Base-by-base conservation (phyloP, 2,888 invertebrate species). In the Drosophila phalerata region DNA sequence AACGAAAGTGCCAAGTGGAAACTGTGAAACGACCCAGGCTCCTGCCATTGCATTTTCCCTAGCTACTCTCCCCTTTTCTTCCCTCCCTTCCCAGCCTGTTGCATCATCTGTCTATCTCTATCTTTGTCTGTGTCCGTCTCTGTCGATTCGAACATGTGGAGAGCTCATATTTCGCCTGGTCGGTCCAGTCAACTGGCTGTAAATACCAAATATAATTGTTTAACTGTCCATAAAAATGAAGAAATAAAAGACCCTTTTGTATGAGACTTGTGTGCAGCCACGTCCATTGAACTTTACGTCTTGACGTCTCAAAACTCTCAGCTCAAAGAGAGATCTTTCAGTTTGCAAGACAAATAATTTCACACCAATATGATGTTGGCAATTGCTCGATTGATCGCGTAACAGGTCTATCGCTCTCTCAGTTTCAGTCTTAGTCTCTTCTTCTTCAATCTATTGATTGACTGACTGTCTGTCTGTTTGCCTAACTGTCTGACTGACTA, bases 151-250 rank as follows among this genome's bases (percentile, higher is more conserved):
- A 40, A 37, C 56, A 30, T 49, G 60, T 62, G 57, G 49, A 48
- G 60, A 74, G 72, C 73, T 87, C 87, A 85, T 81, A 83, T 83
- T 87, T 79, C 63, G 67, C 80, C 32, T 49, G 63, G 40, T 49
- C n/a, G 48, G 64, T 40, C 60, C 61, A 69, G 58, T 73, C 78
- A 58, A 69, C 58, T 60, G 66, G 68, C 62, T 73, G 83, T 88
- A 88, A 88, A 85, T 88, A 86, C 86, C 84, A 85, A 85, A 85
- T 78, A 76, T 81, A 83, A 85, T 86, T 88, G 78, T 81, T 83
- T 70, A 83, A 86, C 84, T 86, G 78, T 74, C 81, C 84, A 85
- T 75, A 85, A 83, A 85, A 80, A 69, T 83, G 72, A 72, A 82
- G 71, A 74, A 69, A 73, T 75, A 84, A 84, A 79, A 80, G 75